phyloP scores from a whole-genome alignment of 64 coral and sea anemone species.

The Orbicella faveolata region DNA sequence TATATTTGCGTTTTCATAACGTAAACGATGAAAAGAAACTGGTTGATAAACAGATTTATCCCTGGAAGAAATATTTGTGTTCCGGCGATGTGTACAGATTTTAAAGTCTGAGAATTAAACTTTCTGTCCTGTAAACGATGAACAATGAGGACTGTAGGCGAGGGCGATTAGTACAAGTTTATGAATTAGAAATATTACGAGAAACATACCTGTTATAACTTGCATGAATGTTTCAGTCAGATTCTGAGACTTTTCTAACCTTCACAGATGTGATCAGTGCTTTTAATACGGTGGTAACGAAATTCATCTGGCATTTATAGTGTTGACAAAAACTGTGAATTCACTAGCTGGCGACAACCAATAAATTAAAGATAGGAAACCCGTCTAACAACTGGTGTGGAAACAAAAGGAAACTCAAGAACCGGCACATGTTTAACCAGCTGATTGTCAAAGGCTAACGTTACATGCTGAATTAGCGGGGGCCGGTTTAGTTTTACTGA shows the following conservation, averaged over 20 bases:
- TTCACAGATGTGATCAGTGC: neutral
- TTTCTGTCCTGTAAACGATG: too few species aligned
- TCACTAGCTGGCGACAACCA: neutral
- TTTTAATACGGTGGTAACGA: neutral
- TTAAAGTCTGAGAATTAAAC: too few species aligned
- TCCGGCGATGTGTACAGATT: too few species aligned
- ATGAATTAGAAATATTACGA: neutral
- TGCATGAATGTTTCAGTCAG: too few species aligned
- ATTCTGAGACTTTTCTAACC: neutral
- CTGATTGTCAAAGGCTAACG: neutral
- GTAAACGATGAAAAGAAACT: too few species aligned
- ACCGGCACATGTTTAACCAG: neutral
- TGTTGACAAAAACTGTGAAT: constrained; percentile 1
- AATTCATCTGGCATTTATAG: constrained; percentile 2
- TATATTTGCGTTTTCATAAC: too few species aligned
- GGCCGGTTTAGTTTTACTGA: too few species aligned
- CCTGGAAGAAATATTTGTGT: too few species aligned
- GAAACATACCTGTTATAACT: neutral
- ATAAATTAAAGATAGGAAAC: constrained; percentile 15
- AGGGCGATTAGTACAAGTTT: neutral
- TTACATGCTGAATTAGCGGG: neutral
- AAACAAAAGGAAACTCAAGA: neutral
- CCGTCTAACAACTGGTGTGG: neutral
- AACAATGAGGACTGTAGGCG: too few species aligned
- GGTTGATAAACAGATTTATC: too few species aligned